Evolutionary conservation across 2,113 vertebrate species (phyloP).

Genomic region (Chaenocephalus aceratus): DNA sequence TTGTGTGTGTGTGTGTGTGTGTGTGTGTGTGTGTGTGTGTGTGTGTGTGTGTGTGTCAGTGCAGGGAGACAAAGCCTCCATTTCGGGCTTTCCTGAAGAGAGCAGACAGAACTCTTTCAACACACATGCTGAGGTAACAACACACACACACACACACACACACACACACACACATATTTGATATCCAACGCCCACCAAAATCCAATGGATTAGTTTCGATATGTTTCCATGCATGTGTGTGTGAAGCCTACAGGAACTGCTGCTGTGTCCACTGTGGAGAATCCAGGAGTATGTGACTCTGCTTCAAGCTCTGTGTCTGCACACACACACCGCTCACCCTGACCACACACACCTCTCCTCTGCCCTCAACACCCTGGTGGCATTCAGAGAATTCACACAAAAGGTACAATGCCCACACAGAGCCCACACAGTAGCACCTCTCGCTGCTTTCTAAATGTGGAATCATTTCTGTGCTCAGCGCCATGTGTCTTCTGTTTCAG

Average conservation of each 20-base stretch:
- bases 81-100: slow-evolving; percentile 90
- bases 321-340: slow-evolving; percentile 82
- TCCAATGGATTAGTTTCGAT: background rate
- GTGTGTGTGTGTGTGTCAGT: slow-evolving; percentile 73
- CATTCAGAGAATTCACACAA: slow-evolving; percentile 80
- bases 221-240: background rate
- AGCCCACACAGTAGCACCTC: no score
- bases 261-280: slow-evolving; percentile 85
- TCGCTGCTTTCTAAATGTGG: no score
- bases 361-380: slow-evolving; percentile 79
- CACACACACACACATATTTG: no score
- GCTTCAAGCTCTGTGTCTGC: slow-evolving; percentile 83
- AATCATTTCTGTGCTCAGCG: background rate
- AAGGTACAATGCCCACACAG: slow-evolving; percentile 75
- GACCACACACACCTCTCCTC: slow-evolving; percentile 82
- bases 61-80: slow-evolving; percentile 83
- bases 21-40: no score
- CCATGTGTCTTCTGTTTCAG: slow-evolving; percentile 72
- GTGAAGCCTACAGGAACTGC: slow-evolving; percentile 88
- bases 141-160: background rate
- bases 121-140: slow-evolving; percentile 88
- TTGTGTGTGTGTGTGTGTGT: no score
- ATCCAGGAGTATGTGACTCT: slow-evolving; percentile 87
- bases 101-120: slow-evolving; percentile 82
- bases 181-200: background rate